Evolutionary conservation across 2,797 vertebrate genomes (phyloP).

Genomic region (Notolepis coatsorum): DNA sequence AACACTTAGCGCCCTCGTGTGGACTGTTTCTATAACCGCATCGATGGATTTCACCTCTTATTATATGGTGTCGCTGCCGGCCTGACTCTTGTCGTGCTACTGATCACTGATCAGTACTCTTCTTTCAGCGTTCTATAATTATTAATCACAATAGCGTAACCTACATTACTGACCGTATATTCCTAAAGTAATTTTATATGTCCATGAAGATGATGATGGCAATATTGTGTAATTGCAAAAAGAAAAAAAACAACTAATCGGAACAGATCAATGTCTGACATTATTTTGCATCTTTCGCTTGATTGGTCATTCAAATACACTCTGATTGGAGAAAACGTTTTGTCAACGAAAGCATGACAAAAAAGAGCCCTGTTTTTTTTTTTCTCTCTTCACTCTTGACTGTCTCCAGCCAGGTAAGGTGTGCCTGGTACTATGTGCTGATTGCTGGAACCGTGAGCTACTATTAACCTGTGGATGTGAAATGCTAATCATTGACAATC

Average conservation of each 20-base stretch:
- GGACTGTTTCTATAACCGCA: constrained; percentile 35
- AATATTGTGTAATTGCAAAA: background rate
- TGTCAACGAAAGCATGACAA: background rate
- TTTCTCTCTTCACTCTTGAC: background rate
- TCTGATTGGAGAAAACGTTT: background rate
- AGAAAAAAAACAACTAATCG: constrained; percentile 1
- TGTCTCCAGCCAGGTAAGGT: background rate
- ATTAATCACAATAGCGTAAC: constrained; percentile 40
- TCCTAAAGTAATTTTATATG: constrained; percentile 27
- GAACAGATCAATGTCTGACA: background rate
- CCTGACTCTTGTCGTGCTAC: constrained; percentile 9
- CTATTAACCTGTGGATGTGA: constrained; percentile 24
- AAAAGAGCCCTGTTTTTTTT: background rate
- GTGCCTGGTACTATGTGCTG: constrained; percentile 14
- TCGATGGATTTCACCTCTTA: background rate
- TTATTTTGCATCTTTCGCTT: background rate
- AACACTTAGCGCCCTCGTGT: constrained; percentile 20
- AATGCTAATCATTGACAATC: constrained; percentile 33
- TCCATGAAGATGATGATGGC: constrained; percentile 32
- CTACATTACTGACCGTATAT: constrained; percentile 36
- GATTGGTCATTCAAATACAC: background rate
- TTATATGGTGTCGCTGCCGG: background rate
- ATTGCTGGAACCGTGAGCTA: background rate
- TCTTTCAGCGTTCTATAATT: constrained; percentile 17
- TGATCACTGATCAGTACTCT: constrained; percentile 19